These are phyloP conservation scores for Caenorhabditis sp. DNA, from an alignment of 2,888 invertebrate species.

Conservation along the genomic window DNA sequence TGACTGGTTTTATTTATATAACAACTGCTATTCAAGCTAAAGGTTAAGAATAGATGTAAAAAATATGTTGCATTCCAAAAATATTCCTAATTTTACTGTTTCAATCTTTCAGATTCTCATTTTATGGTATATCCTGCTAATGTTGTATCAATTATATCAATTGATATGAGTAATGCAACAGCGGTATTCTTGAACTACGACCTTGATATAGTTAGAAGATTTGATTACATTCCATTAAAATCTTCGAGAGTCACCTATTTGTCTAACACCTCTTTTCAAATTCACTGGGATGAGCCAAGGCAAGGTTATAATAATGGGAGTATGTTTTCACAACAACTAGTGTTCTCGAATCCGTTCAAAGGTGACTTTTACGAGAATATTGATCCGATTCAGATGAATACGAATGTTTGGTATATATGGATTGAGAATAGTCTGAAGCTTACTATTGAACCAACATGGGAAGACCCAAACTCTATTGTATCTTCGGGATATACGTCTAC, in stretches of 20 bases:
- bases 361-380: constrained; percentile 7
- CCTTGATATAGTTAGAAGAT: background rate
- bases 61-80: background rate
- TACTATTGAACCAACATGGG: constrained; percentile 7
- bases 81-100: too few species aligned
- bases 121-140: constrained; percentile 2
- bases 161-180: constrained; percentile 5
- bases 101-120: constrained; percentile 3
- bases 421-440: background rate
- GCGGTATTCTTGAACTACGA: constrained; percentile 17
- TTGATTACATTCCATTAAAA: constrained; percentile 3
- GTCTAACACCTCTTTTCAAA: background rate
- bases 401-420: constrained; percentile 13
- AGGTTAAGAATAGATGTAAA: too few species aligned
- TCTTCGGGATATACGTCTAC: constrained; percentile 6
- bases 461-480: constrained; percentile 4
- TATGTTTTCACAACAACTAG: background rate
- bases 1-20: constrained; percentile 16
- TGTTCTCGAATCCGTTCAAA: background rate
- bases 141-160: background rate
- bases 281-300: constrained; percentile 20
- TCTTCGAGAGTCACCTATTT: background rate
- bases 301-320: background rate
- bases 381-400: constrained; percentile 20
- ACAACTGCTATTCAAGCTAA: constrained; percentile 16